Evolutionary conservation across 1,140 invertebrate species (phyloP), one percentile per base, ranked within the genome.

Genomic region (Ganaspis sp.): DNA sequence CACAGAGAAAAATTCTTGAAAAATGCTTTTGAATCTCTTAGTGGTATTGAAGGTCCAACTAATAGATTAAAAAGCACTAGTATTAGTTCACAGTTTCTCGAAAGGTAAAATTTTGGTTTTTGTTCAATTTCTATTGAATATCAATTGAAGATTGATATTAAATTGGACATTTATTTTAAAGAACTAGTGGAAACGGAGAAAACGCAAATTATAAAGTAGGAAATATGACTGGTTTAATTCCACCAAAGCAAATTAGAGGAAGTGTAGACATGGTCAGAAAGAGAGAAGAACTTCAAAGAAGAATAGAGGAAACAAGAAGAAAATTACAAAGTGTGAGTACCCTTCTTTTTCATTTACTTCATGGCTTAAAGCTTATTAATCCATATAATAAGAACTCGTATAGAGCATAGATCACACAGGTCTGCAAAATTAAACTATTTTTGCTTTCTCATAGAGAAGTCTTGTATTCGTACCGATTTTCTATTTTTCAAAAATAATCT

Each of bases 291-390:
- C 90, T 98, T 64, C 93, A 96, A 80, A 94, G 96, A 86, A 93
- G 96, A 85, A 96, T 98, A 87, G 94, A 96, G 86, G 97, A 98
- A 91, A 97, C 97, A 0, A 94, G 96, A 87, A 94, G 95, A 83
- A 97, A 97, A 91, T 90, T 98, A 69, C 96, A 98, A 92, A 97
- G 94, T 90, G 97, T 98, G 90, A 94, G 94, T 94, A 78, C 19
- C n/a, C 5, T 11, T 45, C 26, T 42, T 69, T n/a, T n/a, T n/a
- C n/a, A 1, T 17, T 15, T 45, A 53, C 38, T 29, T 72, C 21
- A 15, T 69, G 5, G 19, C 37, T 34, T 37, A 45, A 45, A 45
- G 12, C 12, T 1, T 40, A 40, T 40, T 40, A 15, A 15, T n/a
- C n/a, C n/a, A n/a, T n/a, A n/a, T n/a, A n/a, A n/a, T n/a, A n/a